Conservation (phyloP, 2,797 vertebrate species). For the Enoplosus armatus region DNA sequence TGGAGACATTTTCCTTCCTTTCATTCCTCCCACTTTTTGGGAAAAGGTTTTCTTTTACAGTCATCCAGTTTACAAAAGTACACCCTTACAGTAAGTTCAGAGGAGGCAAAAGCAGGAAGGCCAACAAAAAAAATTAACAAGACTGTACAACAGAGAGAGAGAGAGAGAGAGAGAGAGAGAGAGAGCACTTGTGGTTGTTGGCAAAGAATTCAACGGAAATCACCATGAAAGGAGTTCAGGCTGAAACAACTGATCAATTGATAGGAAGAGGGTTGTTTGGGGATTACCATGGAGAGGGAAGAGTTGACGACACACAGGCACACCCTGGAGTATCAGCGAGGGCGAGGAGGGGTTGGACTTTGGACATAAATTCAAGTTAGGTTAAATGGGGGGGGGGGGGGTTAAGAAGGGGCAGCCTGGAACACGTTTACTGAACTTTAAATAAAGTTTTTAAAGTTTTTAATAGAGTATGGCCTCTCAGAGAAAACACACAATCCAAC, state of each 20-base stretch:
- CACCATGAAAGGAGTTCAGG: constrained; percentile 61
- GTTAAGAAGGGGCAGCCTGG: background rate
- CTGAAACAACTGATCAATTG: background rate
- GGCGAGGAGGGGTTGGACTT: background rate
- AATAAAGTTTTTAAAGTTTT: background rate
- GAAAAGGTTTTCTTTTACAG: background rate
- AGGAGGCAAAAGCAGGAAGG: background rate
- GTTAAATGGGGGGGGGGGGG: background rate
- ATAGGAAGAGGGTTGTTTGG: constrained; percentile 9
- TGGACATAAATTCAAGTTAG: background rate
- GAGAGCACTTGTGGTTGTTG: constrained; percentile 19
- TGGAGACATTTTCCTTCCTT: background rate
- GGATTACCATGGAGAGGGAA: constrained; percentile 23
- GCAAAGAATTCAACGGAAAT: constrained; percentile 48
- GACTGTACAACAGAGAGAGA: background rate
- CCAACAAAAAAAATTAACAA: background rate
- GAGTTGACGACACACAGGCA: constrained; percentile 31
- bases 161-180: no score
- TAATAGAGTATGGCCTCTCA: background rate
- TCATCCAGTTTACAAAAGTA: background rate
- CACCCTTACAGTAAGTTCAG: constrained; percentile 38
- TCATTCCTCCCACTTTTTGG: background rate
- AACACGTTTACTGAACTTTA: background rate
- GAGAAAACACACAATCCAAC: background rate
- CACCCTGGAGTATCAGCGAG: background rate